Percentiles rank a stretch among this genome's conserved stretches.
Evolutionary conservation across 1,140 invertebrate genomes (phyloP).

Genomic region (Penaeus vannamei): DNA sequence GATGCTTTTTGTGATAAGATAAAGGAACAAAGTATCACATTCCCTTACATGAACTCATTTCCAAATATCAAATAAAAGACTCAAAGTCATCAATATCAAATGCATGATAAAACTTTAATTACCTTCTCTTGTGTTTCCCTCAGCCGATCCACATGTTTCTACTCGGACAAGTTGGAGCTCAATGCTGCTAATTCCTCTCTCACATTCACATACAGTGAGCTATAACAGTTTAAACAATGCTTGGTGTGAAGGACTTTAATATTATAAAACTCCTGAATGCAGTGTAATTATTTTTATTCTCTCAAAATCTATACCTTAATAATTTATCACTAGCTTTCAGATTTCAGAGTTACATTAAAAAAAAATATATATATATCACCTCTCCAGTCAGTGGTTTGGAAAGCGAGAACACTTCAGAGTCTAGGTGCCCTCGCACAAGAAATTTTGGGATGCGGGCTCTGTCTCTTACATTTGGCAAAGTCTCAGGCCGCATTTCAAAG

Average conservation of each 20-base stretch:
- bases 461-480: constrained; percentile 79
- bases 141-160: constrained; percentile 95
- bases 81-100: not conserved
- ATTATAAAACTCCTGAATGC: too few relatives aligned
- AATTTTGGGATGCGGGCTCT: constrained; percentile 85
- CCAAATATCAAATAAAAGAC: too few relatives aligned
- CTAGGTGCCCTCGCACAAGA: constrained; percentile 85
- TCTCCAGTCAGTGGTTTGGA: constrained; percentile 91
- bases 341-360: too few relatives aligned
- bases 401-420: constrained; percentile 86
- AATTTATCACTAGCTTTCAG: too few relatives aligned
- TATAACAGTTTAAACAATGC: constrained; percentile 68
- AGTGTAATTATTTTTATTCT: too few relatives aligned
- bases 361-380: constrained; percentile 72
- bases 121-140: constrained; percentile 79
- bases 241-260: not conserved
- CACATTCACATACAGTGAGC: constrained; percentile 82
- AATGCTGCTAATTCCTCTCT: constrained; percentile 89
- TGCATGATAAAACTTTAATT: not conserved
- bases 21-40: too few relatives aligned
- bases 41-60: too few relatives aligned
- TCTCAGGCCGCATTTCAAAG: constrained; percentile 88
- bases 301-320: too few relatives aligned
- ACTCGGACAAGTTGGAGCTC: constrained; percentile 95
- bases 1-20: too few relatives aligned